These are phyloP conservation scores for Bilobella aurantiaca DNA, from an alignment of 1,140 invertebrate genomes.

Conservation along the genomic window DNA sequence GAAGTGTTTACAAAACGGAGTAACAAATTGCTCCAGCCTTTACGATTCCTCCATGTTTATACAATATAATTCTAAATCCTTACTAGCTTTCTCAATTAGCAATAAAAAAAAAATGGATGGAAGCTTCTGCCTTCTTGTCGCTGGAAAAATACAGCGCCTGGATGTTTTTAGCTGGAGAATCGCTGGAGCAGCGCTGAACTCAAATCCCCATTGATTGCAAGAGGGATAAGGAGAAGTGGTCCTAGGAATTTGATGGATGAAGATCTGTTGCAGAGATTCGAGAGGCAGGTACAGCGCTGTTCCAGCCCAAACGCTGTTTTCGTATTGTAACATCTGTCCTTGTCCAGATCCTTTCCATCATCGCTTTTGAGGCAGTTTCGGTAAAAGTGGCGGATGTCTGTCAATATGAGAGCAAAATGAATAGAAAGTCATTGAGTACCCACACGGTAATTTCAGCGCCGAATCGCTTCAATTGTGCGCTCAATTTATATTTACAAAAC, in stretches of 20 bases:
- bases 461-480: no score
- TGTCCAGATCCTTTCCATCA: neutral
- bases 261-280: slow-evolving; percentile 24
- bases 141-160: no score
- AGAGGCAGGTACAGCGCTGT: slow-evolving; percentile 19
- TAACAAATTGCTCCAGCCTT: neutral
- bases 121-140: no score
- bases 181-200: no score
- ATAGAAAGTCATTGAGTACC: neutral
- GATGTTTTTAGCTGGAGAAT: no score
- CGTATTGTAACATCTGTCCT: slow-evolving; percentile 16
- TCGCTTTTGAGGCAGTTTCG: slow-evolving; percentile 21
- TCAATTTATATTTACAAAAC: no score
- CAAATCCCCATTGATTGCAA: no score
- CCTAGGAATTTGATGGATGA: neutral
- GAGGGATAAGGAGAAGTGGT: no score
- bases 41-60: neutral
- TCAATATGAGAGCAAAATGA: slow-evolving; percentile 5
- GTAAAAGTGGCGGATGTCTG: slow-evolving; percentile 23
- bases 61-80: neutral
- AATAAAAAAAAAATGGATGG: neutral
- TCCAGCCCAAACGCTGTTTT: slow-evolving; percentile 7
- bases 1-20: no score
- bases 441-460: no score
- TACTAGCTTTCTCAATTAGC: neutral